phyloP scores from a whole-genome alignment of 2,797 vertebrate species.

The Cacajao melanocephalus region DNA sequence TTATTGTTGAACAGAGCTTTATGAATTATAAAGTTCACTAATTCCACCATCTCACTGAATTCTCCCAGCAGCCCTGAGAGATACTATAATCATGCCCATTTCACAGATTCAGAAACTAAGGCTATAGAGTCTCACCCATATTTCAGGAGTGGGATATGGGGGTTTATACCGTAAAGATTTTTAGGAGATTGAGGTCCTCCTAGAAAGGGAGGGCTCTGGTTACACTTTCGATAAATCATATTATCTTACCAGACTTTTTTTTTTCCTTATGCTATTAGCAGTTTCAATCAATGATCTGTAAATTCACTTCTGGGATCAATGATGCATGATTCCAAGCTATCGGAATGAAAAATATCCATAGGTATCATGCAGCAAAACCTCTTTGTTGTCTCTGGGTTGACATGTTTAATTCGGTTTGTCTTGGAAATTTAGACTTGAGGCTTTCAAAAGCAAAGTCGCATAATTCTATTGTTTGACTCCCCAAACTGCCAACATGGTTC shows the following conservation, averaged over 20 bases:
- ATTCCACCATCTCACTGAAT: background rate
- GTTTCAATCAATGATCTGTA: background rate
- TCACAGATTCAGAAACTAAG: background rate
- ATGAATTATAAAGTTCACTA: no score
- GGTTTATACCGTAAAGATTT: background rate
- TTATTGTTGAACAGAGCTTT: background rate
- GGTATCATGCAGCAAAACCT: background rate
- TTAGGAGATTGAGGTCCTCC: no score
- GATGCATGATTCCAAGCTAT: background rate
- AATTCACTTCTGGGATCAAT: no score
- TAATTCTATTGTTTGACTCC: background rate
- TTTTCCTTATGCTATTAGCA: background rate
- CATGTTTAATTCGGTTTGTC: fast-evolving
- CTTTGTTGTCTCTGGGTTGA: background rate
- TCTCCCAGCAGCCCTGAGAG: background rate
- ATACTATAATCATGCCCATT: no score
- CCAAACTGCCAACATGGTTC: background rate
- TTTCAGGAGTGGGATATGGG: background rate
- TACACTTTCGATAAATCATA: background rate
- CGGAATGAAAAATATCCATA: background rate
- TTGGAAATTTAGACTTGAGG: background rate
- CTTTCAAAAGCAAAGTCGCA: background rate
- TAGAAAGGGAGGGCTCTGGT: fast-evolving
- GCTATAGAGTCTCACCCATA: no score
- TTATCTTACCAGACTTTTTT: background rate